Evolutionary conservation across 2,797 vertebrate genomes (phyloP), one percentile per base, ranked within the genome.

Genomic region (Microchirus variegatus): DNA sequence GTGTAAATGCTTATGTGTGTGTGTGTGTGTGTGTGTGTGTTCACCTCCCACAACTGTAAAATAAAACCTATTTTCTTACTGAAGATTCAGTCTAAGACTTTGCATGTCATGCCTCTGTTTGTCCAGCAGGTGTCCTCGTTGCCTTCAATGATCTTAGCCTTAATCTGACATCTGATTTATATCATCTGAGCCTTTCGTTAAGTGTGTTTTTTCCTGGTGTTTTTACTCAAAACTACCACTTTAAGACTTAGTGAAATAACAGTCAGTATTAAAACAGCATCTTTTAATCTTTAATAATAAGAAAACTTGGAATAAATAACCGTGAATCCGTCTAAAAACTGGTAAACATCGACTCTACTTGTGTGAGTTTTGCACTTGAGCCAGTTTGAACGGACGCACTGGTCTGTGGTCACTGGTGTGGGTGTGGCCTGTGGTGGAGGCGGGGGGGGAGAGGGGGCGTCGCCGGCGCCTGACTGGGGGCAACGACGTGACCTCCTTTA

Each of bases 401-500:
- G 31, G 31, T 31, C 5, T 31, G 31, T 31, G 31, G 15, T 15
- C 66, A 31, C 18, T 15, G 11, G 15, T 42, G 12, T 53, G 12
- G 16, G 31, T 59, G 36, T 18, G 8, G 15, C 40, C 16, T 9
- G 31, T 12, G 14, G 11, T 19, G 4, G 53, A 38, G 42, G 45
- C 50, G n/a, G 14, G 63, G 61, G 13, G 59, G 1, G 8, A 77
- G 80, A 0, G 13, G 91, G 87, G 70, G 51, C 31, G 4, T 5
- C 26, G 60, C 53, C 2, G 1, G 41, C 42, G 26, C 40, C 5
- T 55, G 0, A 45, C 83, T 48, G 0, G 91, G 91, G 9, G 91
- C 92, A 31, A 93, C 82, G 22, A 93, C 66, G 1, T 78, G 73
- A 0, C 87, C 91, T 2, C 91, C 93, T 83, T 93, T 94, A 59